These are phyloP conservation scores for Zaprionus kolodkinae DNA, from an alignment of 1,140 invertebrate species.

Conservation along the genomic window DNA sequence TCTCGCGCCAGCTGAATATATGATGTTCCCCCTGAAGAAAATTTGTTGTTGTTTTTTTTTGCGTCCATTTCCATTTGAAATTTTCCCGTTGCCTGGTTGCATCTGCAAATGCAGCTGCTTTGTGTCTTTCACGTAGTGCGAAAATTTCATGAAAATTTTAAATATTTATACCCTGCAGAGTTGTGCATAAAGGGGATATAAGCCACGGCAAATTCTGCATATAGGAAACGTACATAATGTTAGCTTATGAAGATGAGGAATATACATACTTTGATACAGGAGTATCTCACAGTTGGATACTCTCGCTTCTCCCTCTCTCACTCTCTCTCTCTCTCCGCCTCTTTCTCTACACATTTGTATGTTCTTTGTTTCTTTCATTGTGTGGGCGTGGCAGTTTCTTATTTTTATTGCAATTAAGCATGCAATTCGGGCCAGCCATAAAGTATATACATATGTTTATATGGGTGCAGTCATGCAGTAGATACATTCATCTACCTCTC, in stretches of 20 bases:
- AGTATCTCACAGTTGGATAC: not conserved
- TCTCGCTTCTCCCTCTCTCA: not conserved
- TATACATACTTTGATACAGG: not conserved
- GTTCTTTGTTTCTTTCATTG: constrained; percentile 22
- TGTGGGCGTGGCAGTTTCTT: constrained; percentile 59
- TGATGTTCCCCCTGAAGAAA: not conserved
- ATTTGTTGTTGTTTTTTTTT: constrained; percentile 9
- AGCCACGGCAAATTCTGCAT: not conserved
- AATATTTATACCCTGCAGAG: constrained; percentile 1
- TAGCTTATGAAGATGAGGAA: not conserved
- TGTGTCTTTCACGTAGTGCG: constrained; percentile 70
- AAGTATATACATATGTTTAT: constrained; percentile 38
- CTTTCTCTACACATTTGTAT: not conserved
- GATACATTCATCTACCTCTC: not conserved
- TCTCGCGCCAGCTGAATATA: constrained; percentile 1
- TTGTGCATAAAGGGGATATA: not conserved
- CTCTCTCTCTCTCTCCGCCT: not conserved
- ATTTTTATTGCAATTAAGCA: constrained; percentile 78
- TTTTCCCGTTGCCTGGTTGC: constrained; percentile 42
- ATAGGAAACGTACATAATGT: not conserved
- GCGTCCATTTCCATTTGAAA: constrained; percentile 48
- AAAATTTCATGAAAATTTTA: constrained; percentile 39
- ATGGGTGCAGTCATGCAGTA: constrained; percentile 47
- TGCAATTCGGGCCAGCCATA: constrained; percentile 76
- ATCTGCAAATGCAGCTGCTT: constrained; percentile 63